Base-by-base conservation (phyloP, 2,888 invertebrate genomes). In the Melipona beecheii region DNA sequence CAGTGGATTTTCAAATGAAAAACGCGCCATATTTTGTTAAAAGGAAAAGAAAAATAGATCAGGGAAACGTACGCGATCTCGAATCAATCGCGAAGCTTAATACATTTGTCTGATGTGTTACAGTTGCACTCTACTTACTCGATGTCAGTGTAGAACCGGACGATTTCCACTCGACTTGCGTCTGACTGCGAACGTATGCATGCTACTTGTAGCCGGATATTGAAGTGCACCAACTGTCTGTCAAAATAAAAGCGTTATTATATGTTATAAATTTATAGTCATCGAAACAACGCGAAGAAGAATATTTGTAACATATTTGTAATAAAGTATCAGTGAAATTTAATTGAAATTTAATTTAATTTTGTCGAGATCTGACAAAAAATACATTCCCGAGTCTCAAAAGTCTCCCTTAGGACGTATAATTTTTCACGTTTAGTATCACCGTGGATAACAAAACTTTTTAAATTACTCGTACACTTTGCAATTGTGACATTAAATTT, bases 141-240 rank as follows among this genome's bases (percentile, higher is more conserved):
- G 52, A 19, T 64, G 52, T 54, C 52, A 54, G 64, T 54, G 21
- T 36, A 65, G 65, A 52, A 43, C 11, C 19, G 19, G 54, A 19
- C 36, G 54, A 74, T 54, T 74, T 74, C 65, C 65, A 43, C 36
- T 65, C 43, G 54, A 65, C 24, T 27, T 5, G 31, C 17, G 56
- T 0, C 65, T 54, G 49, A 27, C n/a, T 31, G 19, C 15, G 27
- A 31, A 72, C 19, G 49, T 50, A 27, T 27, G 27, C 54, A 24
- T 56, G 31, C 72, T 71, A 65, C 77, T 72, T 27, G 49, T 27
- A 15, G 2, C 54, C 11, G 49, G 27, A 27, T 43, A 15, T n/a
- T 49, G 24, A 21, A 19, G 36, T 5, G 19, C 64, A 24, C 65
- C n/a, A 36, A 36, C n/a, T 36, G 24, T 36, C 65, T 54, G 54